Percentiles rank a stretch among this genome's conserved stretches.
phyloP scores from a whole-genome alignment of 2,888 invertebrate genomes.

The Patella pellucida region DNA sequence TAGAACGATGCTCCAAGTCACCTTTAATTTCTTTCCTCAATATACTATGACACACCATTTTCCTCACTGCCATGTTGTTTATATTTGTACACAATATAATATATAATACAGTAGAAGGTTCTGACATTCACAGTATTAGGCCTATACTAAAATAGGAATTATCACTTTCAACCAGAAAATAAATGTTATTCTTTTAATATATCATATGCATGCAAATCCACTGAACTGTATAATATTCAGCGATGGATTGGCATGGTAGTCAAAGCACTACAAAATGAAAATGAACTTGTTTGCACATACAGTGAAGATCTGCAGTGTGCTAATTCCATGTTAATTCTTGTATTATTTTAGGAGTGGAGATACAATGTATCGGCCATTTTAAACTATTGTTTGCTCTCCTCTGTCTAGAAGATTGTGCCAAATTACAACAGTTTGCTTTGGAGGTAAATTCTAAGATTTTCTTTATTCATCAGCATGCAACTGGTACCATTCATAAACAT shows the following conservation, averaged over 20 bases:
- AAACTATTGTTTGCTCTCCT: conserved; percentile 87
- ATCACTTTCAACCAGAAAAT: no score
- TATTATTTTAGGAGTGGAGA: conserved; percentile 80
- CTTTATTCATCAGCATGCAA: no score
- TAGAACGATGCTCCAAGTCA: neutral
- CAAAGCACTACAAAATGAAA: no score
- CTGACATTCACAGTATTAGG: neutral
- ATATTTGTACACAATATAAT: neutral
- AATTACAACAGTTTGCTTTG: conserved; percentile 82
- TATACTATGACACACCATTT: neutral
- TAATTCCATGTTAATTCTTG: no score
- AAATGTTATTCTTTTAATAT: no score
- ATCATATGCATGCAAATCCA: no score
- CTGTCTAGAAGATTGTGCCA: conserved; percentile 76
- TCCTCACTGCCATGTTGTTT: neutral
- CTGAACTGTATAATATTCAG: no score
- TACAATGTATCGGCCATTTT: conserved; percentile 97
- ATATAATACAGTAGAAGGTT: neutral
- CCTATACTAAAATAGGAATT: neutral
- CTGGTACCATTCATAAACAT: neutral
- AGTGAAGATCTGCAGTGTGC: no score
- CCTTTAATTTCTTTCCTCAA: neutral
- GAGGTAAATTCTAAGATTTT: conserved; percentile 73
- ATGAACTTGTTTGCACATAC: no score
- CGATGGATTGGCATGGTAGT: no score